These are phyloP conservation scores for Yponomeuta cagnagella DNA, from an alignment of 2,888 invertebrate species.

Conservation along the genomic window DNA sequence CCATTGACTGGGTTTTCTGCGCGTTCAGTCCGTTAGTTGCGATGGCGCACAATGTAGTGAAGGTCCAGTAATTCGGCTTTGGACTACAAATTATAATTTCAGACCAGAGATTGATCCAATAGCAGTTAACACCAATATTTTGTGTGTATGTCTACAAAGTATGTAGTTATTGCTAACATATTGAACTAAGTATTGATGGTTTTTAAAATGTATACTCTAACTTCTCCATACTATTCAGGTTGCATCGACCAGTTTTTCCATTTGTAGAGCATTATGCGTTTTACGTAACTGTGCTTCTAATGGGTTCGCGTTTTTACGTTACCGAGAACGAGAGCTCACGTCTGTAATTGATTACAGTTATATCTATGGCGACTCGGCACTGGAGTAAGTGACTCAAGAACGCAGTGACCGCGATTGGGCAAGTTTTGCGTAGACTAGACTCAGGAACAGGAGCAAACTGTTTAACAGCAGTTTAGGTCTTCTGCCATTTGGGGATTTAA, in stretches of 20 bases:
- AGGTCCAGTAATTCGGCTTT: not conserved
- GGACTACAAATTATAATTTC: too few relatives aligned
- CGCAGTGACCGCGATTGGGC: too few relatives aligned
- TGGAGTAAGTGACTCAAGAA: too few relatives aligned
- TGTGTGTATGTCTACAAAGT: too few relatives aligned
- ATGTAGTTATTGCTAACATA: too few relatives aligned
- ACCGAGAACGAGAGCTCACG: slow-evolving; percentile 44
- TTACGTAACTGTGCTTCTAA: slow-evolving; percentile 72
- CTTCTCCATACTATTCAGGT: slow-evolving; percentile 2
- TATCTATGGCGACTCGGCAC: not conserved
- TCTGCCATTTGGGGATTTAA: too few relatives aligned
- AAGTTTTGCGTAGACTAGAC: too few relatives aligned
- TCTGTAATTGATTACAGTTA: slow-evolving; percentile 56
- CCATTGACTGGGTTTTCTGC: slow-evolving; percentile 39
- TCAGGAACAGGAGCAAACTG: too few relatives aligned
- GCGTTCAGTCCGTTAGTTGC: slow-evolving; percentile 37
- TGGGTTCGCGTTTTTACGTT: slow-evolving; percentile 57
- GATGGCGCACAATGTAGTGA: slow-evolving; percentile 22
- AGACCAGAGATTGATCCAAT: too few relatives aligned
- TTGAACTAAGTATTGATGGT: not conserved
- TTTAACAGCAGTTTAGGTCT: too few relatives aligned
- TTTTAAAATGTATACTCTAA: not conserved
- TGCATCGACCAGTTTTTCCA: slow-evolving; percentile 33
- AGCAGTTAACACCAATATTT: too few relatives aligned
- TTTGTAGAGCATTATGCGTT: slow-evolving; percentile 51